Evolutionary conservation across 2,888 invertebrate species (phyloP).

Genomic region (Polyommatus icarus): DNA sequence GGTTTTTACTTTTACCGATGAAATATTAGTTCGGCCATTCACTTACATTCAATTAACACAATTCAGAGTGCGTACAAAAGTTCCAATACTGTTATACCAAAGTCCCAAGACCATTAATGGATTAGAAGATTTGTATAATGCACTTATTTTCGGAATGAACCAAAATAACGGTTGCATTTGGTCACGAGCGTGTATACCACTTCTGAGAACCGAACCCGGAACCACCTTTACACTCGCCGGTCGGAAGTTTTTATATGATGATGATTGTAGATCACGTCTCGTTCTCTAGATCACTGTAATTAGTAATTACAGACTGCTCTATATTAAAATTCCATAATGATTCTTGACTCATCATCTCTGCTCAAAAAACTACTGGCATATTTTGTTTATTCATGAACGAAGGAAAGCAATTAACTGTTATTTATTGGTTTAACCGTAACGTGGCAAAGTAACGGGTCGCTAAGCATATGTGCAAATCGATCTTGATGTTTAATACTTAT

Average conservation of each 20-base stretch:
- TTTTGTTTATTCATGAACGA: conserved; percentile 16
- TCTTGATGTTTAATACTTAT: not conserved
- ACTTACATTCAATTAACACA: not conserved
- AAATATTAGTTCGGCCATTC: not conserved
- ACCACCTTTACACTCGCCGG: conserved; percentile 2
- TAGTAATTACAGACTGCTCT: conserved; percentile 21
- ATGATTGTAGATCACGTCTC: conserved; percentile 28
- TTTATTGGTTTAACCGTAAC: not conserved
- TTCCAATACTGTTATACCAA: not conserved
- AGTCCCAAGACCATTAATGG: not conserved
- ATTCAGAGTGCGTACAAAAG: not conserved
- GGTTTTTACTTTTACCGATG: too few relatives aligned
- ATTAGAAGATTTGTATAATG: not conserved
- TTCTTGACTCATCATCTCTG: conserved; percentile 9
- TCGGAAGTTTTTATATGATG: conserved; percentile 27
- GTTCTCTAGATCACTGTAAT: not conserved
- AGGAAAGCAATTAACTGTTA: not conserved
- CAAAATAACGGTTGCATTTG: not conserved
- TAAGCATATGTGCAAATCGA: not conserved
- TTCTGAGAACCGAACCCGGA: conserved; percentile 34
- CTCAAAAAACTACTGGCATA: not conserved
- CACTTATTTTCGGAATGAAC: not conserved
- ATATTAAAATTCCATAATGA: conserved; percentile 20
- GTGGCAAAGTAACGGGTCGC: not conserved
- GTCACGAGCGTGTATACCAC: conserved; percentile 17